Evolutionary conservation across 2,113 vertebrate genomes (phyloP), one percentile per base, ranked within the genome.

Genomic region (Gnathonemus longibarbis): DNA sequence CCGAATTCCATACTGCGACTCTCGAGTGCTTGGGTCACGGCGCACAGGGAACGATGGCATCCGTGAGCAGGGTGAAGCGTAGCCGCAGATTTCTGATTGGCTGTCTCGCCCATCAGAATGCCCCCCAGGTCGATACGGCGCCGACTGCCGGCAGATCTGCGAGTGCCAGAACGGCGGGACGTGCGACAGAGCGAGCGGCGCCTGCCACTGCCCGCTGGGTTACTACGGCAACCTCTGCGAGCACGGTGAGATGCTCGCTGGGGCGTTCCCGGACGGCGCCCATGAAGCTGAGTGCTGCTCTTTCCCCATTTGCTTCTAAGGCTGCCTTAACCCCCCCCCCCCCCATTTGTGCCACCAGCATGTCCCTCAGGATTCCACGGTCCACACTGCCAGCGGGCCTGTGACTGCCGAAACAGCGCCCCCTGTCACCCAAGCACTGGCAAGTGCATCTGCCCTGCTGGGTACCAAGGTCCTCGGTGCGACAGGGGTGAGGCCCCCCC

Each of bases 321-420:
- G 15, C 17, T 8, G 50, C 31, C 27, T 15, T 39, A 39, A 5
- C 49, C 4, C 52, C 52, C 53, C 17, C 52, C 13, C 10, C 6
- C n/a, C 27, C 19, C 11, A 9, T n/a, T 48, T 58, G 39, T 31
- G 13, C 53, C 42, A 1, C 8, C 94, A 98, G 98, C 91, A 0
- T 99, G 98, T 85, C 98, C 98, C 0, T 15, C 91, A 0, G 98
- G 97, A 9, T 96, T 98, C 93, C 93, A 98, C 0, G 98, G 98
- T 5, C 31, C 88, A 0, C 95, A 93, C 89, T 99, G 98, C 91
- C 95, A 86, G 93, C 90, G 93, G 88, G 91, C 13, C 27, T 99
- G 98, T 0, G 92, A 95, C 93, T 99, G 98, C 5, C 92, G 93
- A 48, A 97, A 95, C 0, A 95, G 95, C 0, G 97, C 96, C 0